These are phyloP conservation scores for Drosophila albomicans DNA, from an alignment of 1,140 invertebrate species.

Conservation along the genomic window DNA sequence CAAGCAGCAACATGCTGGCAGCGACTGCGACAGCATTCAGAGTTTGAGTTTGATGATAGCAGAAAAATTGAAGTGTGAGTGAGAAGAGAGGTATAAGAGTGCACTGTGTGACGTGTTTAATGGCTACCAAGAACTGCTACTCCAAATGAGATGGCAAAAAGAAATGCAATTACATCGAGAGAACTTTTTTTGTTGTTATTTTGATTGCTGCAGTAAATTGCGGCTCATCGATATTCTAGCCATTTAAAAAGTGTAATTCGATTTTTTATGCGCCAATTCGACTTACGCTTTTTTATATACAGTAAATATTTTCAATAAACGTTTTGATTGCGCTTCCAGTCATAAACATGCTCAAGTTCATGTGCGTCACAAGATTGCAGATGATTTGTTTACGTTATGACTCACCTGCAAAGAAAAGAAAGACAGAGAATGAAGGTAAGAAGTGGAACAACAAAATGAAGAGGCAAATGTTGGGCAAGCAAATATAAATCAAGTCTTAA, in stretches of 20 bases:
- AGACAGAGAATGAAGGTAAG: slow-evolving; percentile 11
- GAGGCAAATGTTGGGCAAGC: slow-evolving; percentile 29
- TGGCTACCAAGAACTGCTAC: slow-evolving; percentile 48
- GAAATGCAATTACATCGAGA: slow-evolving; percentile 9
- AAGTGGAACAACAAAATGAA: slow-evolving; percentile 26
- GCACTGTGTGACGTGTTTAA: slow-evolving; percentile 38
- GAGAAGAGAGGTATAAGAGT: neutral
- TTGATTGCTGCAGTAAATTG: neutral
- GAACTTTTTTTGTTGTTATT: neutral
- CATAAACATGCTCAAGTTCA: slow-evolving; percentile 3
- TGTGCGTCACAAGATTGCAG: neutral
- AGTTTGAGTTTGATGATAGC: slow-evolving; percentile 14
- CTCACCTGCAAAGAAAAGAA: slow-evolving; percentile 52
- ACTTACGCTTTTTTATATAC: slow-evolving; percentile 14
- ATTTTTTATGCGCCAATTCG: slow-evolving; percentile 4
- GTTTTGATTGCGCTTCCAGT: slow-evolving; percentile 13
- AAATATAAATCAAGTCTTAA: slow-evolving; percentile 49
- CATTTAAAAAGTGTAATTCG: slow-evolving; percentile 4
- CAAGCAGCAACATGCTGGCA: slow-evolving; percentile 6
- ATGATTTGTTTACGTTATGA: slow-evolving; percentile 13
- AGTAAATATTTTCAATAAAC: slow-evolving; percentile 30
- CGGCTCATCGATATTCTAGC: neutral
- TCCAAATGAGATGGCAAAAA: slow-evolving; percentile 50
- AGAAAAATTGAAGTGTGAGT: neutral
- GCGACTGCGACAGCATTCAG: slow-evolving; percentile 14